Evolutionary conservation across 1,140 invertebrate genomes (phyloP), one percentile per base, ranked within the genome.

Genomic region (Papilio aristodemus): DNA sequence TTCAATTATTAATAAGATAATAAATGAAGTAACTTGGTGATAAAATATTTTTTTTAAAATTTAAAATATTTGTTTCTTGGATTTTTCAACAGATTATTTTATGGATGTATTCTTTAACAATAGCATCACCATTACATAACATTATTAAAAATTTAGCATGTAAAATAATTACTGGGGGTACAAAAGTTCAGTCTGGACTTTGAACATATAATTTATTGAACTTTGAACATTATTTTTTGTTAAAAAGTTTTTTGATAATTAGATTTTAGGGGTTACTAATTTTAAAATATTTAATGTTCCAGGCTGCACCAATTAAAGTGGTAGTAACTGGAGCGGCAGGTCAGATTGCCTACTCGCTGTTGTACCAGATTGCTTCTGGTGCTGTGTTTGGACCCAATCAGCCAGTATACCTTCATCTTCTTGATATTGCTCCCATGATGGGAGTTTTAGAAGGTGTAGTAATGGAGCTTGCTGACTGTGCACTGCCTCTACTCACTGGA

Each of bases 251-350:
- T 43, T 43, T 14, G 17, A 7, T 41, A n/a, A 10, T 8, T 39
- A 39, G 10, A 39, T 10, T 37, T 60, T 17, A 9, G 14, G 32
- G 32, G 32, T 36, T 0, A 11, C 37, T 10, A 38, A 17, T 36
- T 43, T 14, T 14, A 13, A 4, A 25, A 17, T 4, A 11, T 50
- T 68, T 64, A 68, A 1, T 77, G 68, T 90, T 91, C 71, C 85
- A 96, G 95, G 90, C 93, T 76, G 94, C 96, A 92, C 95, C 97
- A 86, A 96, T 99, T 79, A 95, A 95, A 92, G 98, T 99, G 73
- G 95, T 99, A 58, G 96, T 99, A 9, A 99, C 99, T 70, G 99
- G 99, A 72, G 99, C 99, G 80, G 98, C 98, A 64, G 98, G 98
- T 14, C 99, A 99, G 92, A 99, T 99, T 80, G 99, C 97, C 43